Conservation (phyloP, 2,797 vertebrate species). For the Gymnoscopelus microlampas region DNA sequence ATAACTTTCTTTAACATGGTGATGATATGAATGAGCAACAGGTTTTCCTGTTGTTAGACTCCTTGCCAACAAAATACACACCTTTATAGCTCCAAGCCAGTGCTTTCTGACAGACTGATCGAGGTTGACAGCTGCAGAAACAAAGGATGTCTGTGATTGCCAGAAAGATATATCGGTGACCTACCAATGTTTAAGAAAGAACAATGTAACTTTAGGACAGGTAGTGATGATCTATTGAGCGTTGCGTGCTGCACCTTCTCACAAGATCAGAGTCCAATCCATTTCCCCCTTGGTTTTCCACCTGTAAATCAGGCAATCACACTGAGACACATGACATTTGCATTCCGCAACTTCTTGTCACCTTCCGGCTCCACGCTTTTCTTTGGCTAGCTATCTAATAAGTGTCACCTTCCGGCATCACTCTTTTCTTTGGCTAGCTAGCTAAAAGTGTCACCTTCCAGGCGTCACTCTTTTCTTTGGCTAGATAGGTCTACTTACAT, state of each 20-base stretch:
- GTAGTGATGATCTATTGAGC: constrained; percentile 50
- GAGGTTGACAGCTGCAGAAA: constrained; percentile 47
- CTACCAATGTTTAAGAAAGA: constrained; percentile 40
- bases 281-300: constrained; percentile 38
- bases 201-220: constrained; percentile 55
- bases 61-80: constrained; percentile 44
- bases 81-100: constrained; percentile 46
- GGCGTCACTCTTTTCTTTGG: too few relatives aligned
- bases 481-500: neutral
- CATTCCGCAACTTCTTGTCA: constrained; percentile 20
- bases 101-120: constrained; percentile 16
- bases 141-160: constrained; percentile 46
- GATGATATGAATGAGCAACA: constrained; percentile 5
- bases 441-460: too few relatives aligned
- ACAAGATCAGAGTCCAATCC: constrained; percentile 27
- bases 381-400: constrained; percentile 12
- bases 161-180: constrained; percentile 41
- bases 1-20: constrained; percentile 18
- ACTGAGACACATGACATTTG: constrained; percentile 14
- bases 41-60: constrained; percentile 42
- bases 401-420: constrained; percentile 8
- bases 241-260: constrained; percentile 23
- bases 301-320: constrained; percentile 31
- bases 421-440: constrained; percentile 21
- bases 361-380: constrained; percentile 18